Evolutionary conservation across 2,113 vertebrate genomes (phyloP), one percentile per base, ranked within the genome.

Genomic region (Ptilorrhoa leucosticta): DNA sequence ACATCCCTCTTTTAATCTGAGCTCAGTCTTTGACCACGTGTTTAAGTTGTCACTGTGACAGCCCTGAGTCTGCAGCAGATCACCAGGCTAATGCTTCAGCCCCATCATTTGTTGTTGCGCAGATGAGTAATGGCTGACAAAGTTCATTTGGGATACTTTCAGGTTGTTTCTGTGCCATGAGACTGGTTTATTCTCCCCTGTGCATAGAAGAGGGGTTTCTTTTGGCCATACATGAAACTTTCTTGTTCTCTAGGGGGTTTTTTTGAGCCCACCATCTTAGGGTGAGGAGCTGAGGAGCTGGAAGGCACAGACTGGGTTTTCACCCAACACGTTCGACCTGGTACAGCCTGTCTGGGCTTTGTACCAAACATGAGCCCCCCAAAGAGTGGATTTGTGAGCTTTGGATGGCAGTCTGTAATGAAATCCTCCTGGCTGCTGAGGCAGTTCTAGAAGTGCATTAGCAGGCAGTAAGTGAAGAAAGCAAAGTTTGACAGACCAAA

Each of bases 401-500:
- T 78, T 91, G 90, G 58, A 79, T 92, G 18, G 12, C 58, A 69
- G 83, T 69, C 78, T 94, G 76, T 53, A 95, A 40, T 76, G 75
- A 63, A 94, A 93, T 78, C 68, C 15, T 6, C 4, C 23, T 87
- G 88, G 39, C 81, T 95, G 93, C 40, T 56, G 71, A 89, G 88
- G 69, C 86, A 24, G 56, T 86, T 92, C 70, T 56, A 81, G 84
- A 95, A 96, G 94, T 50, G 94, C 48, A 77, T 94, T 96, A 95
- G 77, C 69, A 93, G 91, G 89, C 95, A 97, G 89, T 19, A 50
- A 93, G 82, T 26, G 82, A 73, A 87, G 95, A 92, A 97, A 91
- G 76, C 94, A 89, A 89, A 94, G 57, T 93, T 96, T 83, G 86
- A 93, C 83, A 96, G 94, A 94, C 82, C 88, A 31, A 80, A 93